Base-by-base conservation (phyloP, 2,113 vertebrate genomes). In the Corvus hawaiiensis region DNA sequence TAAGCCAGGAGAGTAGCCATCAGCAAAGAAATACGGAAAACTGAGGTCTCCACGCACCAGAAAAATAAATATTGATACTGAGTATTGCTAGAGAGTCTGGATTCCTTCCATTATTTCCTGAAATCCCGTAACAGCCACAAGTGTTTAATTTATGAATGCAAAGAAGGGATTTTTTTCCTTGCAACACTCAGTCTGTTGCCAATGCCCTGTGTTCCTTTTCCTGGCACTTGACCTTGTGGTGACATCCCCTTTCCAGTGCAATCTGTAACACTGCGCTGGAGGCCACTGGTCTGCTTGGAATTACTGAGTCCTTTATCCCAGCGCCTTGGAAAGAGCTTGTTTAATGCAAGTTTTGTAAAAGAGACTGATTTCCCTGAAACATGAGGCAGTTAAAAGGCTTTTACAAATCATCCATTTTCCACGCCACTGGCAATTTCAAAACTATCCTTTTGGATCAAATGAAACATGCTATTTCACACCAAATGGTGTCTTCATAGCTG, bases 51-150 rank as follows among this genome's bases (percentile, higher is more conserved):
- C 19, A 4, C 41, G 87, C 22, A 39, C 14, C 37, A 41, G 11
- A 54, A 73, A 69, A 69, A 54, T 62, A 89, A 95, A 91, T 81
- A 87, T 37, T 93, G 90, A 67, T 69, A 54, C 12, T 78, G 52
- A 22, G 1, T 10, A 61, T 89, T 94, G 51, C 69, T 90, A 69
- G 81, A 89, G 78, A 81, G 66, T 3, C 52, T 90, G 89, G 84
- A 67, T 43, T 74, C 32, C 23, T 52, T 87, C 62, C 74, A 71
- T n/a, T 20, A 16, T 77, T 84, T 89, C 78, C 74, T 78, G 37
- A 87, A 77, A 55, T 81, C 59, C 55, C 43, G 5, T 8, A 26
- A 39, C 28, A 84, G n/a, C n/a, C 4, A 0, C 35, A 67, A 87
- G 52, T 72, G 14, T 69, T 91, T 81, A 19, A 44, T 77, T 69